Evolutionary conservation across 2,888 invertebrate genomes (phyloP).

Genomic region (Frankliniella fusca): DNA sequence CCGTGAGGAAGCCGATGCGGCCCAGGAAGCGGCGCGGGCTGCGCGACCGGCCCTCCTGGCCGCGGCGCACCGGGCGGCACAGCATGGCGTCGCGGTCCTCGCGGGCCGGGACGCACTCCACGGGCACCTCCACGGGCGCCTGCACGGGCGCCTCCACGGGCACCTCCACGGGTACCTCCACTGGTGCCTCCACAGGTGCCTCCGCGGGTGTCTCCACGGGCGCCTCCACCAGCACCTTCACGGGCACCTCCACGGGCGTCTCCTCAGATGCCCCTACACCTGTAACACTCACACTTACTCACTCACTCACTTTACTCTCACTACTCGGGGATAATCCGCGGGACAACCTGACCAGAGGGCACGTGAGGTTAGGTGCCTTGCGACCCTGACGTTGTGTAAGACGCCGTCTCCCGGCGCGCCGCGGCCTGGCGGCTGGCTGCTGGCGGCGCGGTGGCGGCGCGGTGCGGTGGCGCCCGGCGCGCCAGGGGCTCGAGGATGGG

Average conservation of each 20-base stretch:
- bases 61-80: slow-evolving; percentile 53
- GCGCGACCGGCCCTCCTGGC: slow-evolving; percentile 41
- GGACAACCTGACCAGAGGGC: neutral
- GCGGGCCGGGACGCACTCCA: neutral
- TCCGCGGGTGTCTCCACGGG: neutral
- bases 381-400: neutral
- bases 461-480: neutral
- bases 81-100: slow-evolving; percentile 51
- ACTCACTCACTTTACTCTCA: no score
- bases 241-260: no score
- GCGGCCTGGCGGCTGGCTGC: no score
- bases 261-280: no score
- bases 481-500: no score
- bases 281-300: no score
- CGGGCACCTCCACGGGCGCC: neutral
- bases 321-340: no score
- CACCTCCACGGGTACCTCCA: no score
- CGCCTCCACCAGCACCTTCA: no score
- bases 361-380: no score
- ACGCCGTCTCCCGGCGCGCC: neutral
- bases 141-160: no score
- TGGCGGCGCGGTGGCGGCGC: neutral
- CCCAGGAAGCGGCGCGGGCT: slow-evolving; percentile 40
- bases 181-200: no score
- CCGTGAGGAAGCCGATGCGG: slow-evolving; percentile 37